Percentiles rank a stretch among this genome's conserved stretches.
phyloP scores from a whole-genome alignment of 2,888 invertebrate genomes.

The Thera britannica region DNA sequence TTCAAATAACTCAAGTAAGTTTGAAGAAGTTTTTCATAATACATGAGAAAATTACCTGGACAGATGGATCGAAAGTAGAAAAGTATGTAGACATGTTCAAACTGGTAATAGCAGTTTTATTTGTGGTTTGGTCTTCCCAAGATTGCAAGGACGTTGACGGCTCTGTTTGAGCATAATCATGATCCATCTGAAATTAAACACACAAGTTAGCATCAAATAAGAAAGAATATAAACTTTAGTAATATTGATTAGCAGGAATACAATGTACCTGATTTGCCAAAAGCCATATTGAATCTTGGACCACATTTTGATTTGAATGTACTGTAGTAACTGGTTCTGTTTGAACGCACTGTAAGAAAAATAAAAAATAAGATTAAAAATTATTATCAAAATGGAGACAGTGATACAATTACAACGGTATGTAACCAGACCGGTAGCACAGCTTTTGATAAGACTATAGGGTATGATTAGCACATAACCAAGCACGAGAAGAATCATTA shows the following conservation, averaged over 20 bases:
- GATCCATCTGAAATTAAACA: constrained; percentile 24
- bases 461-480: no score
- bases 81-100: constrained; percentile 38
- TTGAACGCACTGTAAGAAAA: constrained; percentile 20
- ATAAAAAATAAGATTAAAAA: neutral
- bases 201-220: neutral
- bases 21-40: no score
- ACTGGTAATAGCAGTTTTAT: constrained; percentile 5
- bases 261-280: constrained; percentile 19
- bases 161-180: constrained; percentile 18
- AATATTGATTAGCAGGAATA: neutral
- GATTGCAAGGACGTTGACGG: constrained; percentile 24
- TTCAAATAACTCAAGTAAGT: neutral
- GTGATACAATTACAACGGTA: neutral
- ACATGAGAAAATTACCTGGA: constrained; percentile 21
- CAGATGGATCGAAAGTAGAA: constrained; percentile 36
- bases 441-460: no score
- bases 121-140: constrained; percentile 16
- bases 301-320: constrained; percentile 19
- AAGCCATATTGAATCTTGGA: constrained; percentile 8
- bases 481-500: no score
- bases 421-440: no score
- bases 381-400: neutral
- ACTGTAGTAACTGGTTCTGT: neutral
- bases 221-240: neutral